Conservation (phyloP, 2,113 vertebrate species). For the Platysteira castanea region DNA sequence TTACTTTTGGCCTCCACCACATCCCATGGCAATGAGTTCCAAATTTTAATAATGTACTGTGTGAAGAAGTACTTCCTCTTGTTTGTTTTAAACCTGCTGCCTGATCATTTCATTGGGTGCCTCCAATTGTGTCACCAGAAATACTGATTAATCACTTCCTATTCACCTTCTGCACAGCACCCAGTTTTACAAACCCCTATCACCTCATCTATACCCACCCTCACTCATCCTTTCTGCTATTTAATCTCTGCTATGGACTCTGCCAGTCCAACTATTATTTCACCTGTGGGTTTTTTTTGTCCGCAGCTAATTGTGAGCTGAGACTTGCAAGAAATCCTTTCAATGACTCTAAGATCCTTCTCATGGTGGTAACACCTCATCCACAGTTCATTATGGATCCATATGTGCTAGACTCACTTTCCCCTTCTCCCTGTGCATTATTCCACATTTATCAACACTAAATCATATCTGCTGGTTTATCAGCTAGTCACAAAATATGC, state of each 20-base stretch:
- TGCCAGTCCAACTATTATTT: neutral
- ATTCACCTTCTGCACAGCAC: neutral
- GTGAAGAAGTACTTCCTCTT: conserved; percentile 18
- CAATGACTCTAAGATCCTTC: neutral
- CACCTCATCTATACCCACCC: neutral
- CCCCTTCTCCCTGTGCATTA: neutral
- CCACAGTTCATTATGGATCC: neutral
- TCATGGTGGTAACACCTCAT: neutral
- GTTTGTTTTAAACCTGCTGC: neutral
- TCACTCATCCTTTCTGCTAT: neutral
- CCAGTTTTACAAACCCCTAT: neutral
- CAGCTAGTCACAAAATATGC: neutral
- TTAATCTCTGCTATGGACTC: neutral
- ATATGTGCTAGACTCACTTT: neutral
- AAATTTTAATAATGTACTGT: neutral
- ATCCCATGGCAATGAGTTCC: neutral
- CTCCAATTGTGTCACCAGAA: neutral
- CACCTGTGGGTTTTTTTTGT: neutral
- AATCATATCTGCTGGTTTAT: neutral
- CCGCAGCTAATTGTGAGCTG: neutral
- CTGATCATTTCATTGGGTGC: neutral
- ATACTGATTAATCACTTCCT: neutral
- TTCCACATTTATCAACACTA: neutral
- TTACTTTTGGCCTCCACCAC: neutral
- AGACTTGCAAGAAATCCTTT: neutral